Conservation (phyloP, 2,888 invertebrate species). For the Aphodius granarius region DNA sequence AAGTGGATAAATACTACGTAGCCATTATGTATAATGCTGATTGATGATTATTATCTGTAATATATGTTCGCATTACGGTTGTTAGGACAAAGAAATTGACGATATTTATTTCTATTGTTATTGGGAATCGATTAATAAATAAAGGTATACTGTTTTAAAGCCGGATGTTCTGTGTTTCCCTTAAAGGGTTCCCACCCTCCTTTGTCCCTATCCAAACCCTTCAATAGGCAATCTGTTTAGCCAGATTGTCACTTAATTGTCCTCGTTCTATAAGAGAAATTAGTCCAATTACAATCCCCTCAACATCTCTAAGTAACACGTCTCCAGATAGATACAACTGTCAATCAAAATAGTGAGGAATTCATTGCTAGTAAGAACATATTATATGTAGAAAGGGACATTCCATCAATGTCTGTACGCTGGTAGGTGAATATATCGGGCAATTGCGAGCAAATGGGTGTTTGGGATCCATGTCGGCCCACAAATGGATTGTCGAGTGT, state of each 20-base stretch:
- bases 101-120: constrained; percentile 26
- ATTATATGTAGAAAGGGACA: constrained; percentile 24
- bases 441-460: constrained; percentile 44
- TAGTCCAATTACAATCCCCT: constrained; percentile 6
- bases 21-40: constrained; percentile 20
- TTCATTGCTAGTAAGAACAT: background rate
- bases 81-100: constrained; percentile 26
- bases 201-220: background rate
- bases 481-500: constrained; percentile 26
- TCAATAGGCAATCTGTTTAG: background rate
- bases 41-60: constrained; percentile 22
- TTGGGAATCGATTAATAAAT: constrained; percentile 26
- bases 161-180: background rate
- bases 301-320: background rate
- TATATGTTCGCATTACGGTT: constrained; percentile 23
- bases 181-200: background rate
- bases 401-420: constrained; percentile 38
- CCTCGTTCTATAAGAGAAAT: background rate
- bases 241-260: background rate
- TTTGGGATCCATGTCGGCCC: constrained; percentile 35
- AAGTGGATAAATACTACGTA: constrained; percentile 13
- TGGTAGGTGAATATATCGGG: constrained; percentile 41
- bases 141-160: constrained; percentile 28
- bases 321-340: background rate
- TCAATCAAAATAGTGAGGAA: background rate